Evolutionary conservation across 2,888 invertebrate genomes (phyloP), one percentile per base, ranked within the genome.

Genomic region (Agrilus cyanescens): DNA sequence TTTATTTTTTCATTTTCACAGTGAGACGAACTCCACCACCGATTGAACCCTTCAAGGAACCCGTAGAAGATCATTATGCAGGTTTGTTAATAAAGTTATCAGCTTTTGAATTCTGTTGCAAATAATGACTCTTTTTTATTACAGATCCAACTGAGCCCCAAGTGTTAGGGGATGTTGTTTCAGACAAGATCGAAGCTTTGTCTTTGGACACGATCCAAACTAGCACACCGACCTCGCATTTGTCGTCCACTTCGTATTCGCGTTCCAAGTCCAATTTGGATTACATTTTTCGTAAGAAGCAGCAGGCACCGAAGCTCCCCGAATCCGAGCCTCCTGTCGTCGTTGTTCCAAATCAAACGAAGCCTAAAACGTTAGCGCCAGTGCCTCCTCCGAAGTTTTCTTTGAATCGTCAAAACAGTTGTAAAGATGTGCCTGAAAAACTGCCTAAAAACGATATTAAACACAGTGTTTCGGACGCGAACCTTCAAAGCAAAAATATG

Each of bases 1-100:
- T 16, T 33, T 41, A 33, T 58, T 61, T 62, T 64, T 59, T 63
- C 58, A 66, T 59, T 63, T 65, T 74, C 74, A 56, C 70, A 80
- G 79, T 80, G 59, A 68, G 67, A 60, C 71, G 79, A 56, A 79
- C 80, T 48, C 78, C 78, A 52, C 75, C 71, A 37, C 67, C 70
- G 49, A 63, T 58, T 16, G 71, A 73, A 60, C 68, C 70, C 53
- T 73, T 72, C 56, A 61, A 67, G 55, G 72, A 71, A 60, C 73
- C 75, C 53, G 68, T 64, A 52, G 61, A 62, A 46, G 62, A 62
- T 47, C 51, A 50, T 46, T 40, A 54, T 49, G 60, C 13, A 37
- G 13, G 33, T 36, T 36, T 7, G 14, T 36, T 36, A 16, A 10
- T 36, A 15, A 36, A 10, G 3, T 36, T 15, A 4, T 32, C 14